Evolutionary conservation across 2,888 invertebrate species (phyloP).

Genomic region (Zele albiditarsus): DNA sequence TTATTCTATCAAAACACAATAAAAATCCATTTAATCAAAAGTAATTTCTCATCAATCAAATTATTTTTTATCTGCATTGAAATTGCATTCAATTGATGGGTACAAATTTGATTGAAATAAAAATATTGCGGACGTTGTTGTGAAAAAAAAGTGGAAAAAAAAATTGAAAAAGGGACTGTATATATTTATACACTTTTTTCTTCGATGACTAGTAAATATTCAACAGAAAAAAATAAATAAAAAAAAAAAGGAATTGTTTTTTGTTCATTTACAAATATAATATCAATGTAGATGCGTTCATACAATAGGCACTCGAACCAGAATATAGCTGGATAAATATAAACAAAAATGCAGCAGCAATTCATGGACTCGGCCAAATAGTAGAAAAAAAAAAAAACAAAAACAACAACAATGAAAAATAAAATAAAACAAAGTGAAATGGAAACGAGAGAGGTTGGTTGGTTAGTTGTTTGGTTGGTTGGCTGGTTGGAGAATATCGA

Average conservation of each 20-base stretch:
- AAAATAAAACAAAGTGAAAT: neutral
- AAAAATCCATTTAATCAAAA: too few species aligned
- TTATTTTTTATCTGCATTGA: too few species aligned
- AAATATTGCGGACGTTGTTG: too few species aligned
- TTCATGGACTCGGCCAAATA: neutral
- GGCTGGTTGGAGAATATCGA: constrained; percentile 59
- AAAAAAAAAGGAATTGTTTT: neutral
- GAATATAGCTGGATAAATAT: constrained; percentile 4
- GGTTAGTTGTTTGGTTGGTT: constrained; percentile 28
- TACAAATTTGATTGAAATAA: too few species aligned
- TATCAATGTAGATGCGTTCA: neutral
- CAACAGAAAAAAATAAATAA: neutral
- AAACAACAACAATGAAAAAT: constrained; percentile 19
- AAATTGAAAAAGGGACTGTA: too few species aligned
- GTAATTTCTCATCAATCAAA: too few species aligned
- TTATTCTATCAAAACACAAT: too few species aligned
- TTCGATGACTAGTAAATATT: too few species aligned
- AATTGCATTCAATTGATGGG: too few species aligned
- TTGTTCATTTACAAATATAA: too few species aligned
- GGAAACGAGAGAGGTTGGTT: constrained; percentile 26
- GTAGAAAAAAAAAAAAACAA: constrained; percentile 13
- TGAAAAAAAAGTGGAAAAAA: too few species aligned
- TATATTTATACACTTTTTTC: too few species aligned
- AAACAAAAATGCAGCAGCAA: constrained; percentile 26
- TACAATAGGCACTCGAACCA: neutral